Percentiles rank a stretch among this genome's conserved stretches.
These are phyloP conservation scores for Tenthredo mesomela DNA, from an alignment of 2,888 invertebrate species.

Conservation along the genomic window DNA sequence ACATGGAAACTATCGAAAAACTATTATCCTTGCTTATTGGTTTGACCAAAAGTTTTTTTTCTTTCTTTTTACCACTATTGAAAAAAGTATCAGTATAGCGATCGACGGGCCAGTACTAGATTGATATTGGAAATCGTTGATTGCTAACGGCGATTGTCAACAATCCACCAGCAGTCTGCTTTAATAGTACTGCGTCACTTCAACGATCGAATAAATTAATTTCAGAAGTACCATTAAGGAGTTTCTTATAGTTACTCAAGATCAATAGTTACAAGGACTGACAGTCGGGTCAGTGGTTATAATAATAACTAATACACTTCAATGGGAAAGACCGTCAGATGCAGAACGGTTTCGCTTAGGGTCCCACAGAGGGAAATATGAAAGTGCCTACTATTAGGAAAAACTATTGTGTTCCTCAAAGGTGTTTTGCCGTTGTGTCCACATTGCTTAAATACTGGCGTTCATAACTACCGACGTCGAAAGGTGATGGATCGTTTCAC, in stretches of 20 bases:
- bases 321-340: neutral
- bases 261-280: neutral
- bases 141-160: neutral
- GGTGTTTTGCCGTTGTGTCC: neutral
- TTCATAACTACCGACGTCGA: neutral
- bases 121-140: neutral
- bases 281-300: neutral
- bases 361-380: neutral
- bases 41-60: neutral
- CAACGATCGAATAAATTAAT: slow-evolving; percentile 3
- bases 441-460: neutral
- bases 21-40: neutral
- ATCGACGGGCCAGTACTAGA: neutral
- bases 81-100: neutral
- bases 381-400: neutral
- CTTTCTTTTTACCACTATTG: neutral
- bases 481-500: neutral
- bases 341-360: neutral
- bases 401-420: neutral
- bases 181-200: neutral
- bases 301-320: neutral
- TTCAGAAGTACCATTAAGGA: neutral
- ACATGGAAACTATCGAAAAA: neutral
- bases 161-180: neutral
- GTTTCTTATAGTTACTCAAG: neutral